A percentile compares a stretch with the other conserved stretches of the same genome.
Evolutionary conservation across 2,888 invertebrate genomes (phyloP).

Genomic region (Adineta ricciae): DNA sequence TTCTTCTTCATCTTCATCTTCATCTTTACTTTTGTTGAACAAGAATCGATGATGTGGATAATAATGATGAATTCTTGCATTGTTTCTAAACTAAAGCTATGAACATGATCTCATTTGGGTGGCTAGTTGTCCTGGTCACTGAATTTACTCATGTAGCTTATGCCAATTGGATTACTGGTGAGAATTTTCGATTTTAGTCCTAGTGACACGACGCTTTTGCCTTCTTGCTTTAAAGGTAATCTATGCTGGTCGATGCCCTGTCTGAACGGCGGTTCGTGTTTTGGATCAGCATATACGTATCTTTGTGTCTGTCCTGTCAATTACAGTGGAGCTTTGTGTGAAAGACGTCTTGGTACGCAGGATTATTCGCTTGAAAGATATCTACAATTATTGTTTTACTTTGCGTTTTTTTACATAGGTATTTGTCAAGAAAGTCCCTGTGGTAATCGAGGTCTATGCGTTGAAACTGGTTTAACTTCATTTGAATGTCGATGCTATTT

Average conservation of each 20-base stretch:
- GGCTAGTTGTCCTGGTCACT: not conserved
- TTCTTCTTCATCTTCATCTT: not conserved
- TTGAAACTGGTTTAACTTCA: not conserved
- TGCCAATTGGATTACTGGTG: not conserved
- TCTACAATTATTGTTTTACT: not conserved
- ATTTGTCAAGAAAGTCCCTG: slow-evolving; percentile 11
- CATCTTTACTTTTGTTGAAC: not conserved
- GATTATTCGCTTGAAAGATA: not conserved
- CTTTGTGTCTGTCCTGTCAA: slow-evolving; percentile 31
- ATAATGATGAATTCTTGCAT: not conserved
- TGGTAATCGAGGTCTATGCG: slow-evolving; percentile 9
- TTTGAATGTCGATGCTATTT: slow-evolving; percentile 19
- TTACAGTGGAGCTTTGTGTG: slow-evolving; percentile 27
- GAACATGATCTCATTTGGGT: not conserved
- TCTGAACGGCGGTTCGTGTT: slow-evolving; percentile 31
- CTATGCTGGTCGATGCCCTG: slow-evolving; percentile 24
- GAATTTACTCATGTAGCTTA: not conserved
- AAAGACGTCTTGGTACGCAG: not conserved
- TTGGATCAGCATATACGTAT: slow-evolving; percentile 23
- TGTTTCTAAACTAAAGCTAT: not conserved
- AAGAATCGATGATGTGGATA: not conserved
- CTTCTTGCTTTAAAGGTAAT: not conserved
- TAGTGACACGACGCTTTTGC: too few relatives aligned
- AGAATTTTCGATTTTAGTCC: not conserved
- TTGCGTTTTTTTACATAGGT: not conserved